These are phyloP conservation scores for Megalops atlanticus DNA, from an alignment of 2,113 vertebrate genomes.

Conservation along the genomic window DNA sequence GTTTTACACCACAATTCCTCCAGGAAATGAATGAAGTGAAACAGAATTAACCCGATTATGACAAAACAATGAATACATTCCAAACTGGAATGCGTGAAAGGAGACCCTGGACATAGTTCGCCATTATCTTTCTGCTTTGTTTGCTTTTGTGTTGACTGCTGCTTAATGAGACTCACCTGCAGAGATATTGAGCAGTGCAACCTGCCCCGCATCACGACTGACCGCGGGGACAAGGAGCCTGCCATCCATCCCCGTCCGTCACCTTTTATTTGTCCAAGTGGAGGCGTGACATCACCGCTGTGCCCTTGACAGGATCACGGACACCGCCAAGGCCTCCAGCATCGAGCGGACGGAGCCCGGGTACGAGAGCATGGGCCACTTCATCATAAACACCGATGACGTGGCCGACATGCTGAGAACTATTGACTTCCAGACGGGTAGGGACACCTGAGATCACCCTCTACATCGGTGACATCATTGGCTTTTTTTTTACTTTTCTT, in stretches of 20 bases:
- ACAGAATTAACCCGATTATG: neutral
- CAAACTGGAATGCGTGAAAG: neutral
- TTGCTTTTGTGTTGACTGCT: neutral
- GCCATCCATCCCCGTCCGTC: neutral
- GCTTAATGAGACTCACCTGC: constrained; percentile 25
- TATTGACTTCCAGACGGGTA: constrained; percentile 82
- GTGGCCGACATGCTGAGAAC: constrained; percentile 76
- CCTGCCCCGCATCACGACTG: constrained; percentile 13
- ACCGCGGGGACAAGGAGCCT: constrained; percentile 9
- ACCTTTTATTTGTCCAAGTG: too few relatives aligned
- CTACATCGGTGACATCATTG: neutral
- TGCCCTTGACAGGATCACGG: constrained; percentile 72
- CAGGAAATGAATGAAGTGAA: neutral
- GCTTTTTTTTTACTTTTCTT: neutral
- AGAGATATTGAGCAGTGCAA: constrained; percentile 2
- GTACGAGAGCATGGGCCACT: constrained; percentile 83
- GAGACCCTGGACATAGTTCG: neutral
- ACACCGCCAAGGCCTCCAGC: constrained; percentile 71
- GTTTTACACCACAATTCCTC: neutral
- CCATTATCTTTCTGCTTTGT: neutral
- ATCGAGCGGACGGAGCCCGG: constrained; percentile 72
- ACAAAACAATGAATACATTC: neutral
- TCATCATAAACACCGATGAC: constrained; percentile 73
- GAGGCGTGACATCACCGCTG: constrained; percentile 14
- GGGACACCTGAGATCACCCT: neutral